Evolutionary conservation across 2,797 vertebrate species (phyloP).

Genomic region (Xiphophorus birchmanni): DNA sequence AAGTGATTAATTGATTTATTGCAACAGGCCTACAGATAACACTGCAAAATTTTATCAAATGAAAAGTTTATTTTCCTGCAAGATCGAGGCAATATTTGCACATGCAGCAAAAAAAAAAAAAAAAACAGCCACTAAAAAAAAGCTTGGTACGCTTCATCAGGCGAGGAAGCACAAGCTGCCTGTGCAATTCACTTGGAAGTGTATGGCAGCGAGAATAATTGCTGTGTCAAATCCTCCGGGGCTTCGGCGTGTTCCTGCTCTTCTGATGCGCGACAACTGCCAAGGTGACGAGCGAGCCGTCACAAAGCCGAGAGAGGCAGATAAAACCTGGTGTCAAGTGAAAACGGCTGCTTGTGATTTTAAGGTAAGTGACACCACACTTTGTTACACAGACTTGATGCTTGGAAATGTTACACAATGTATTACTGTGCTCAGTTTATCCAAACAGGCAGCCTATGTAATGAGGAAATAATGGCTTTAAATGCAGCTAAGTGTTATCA

Average conservation of each 20-base stretch:
- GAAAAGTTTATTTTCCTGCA: slow-evolving; percentile 19
- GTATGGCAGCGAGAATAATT: slow-evolving; percentile 67
- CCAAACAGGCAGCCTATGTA: not conserved
- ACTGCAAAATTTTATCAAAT: slow-evolving; percentile 26
- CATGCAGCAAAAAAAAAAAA: slow-evolving; percentile 23
- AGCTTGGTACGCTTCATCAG: slow-evolving; percentile 53
- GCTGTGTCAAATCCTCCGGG: slow-evolving; percentile 66
- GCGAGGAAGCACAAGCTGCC: slow-evolving; percentile 46
- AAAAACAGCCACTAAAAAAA: slow-evolving; percentile 32
- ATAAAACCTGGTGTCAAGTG: slow-evolving; percentile 40
- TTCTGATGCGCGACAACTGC: slow-evolving; percentile 63
- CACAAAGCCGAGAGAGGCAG: slow-evolving; percentile 40
- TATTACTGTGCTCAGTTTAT: not conserved
- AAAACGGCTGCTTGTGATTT: slow-evolving; percentile 40
- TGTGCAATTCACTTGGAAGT: slow-evolving; percentile 48
- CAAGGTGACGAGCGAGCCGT: slow-evolving; percentile 58
- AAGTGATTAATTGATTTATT: too few relatives aligned
- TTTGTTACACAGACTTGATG: slow-evolving; percentile 14
- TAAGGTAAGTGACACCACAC: slow-evolving; percentile 37
- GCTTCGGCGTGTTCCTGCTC: slow-evolving; percentile 54
- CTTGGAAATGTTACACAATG: slow-evolving; percentile 7
- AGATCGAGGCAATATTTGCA: slow-evolving; percentile 39
- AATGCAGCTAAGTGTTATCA: slow-evolving; percentile 18
- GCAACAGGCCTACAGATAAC: not conserved
- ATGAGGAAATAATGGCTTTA: slow-evolving; percentile 7